Conservation (phyloP, 2,888 invertebrate species). For the Fissipunctia ypsillon region DNA sequence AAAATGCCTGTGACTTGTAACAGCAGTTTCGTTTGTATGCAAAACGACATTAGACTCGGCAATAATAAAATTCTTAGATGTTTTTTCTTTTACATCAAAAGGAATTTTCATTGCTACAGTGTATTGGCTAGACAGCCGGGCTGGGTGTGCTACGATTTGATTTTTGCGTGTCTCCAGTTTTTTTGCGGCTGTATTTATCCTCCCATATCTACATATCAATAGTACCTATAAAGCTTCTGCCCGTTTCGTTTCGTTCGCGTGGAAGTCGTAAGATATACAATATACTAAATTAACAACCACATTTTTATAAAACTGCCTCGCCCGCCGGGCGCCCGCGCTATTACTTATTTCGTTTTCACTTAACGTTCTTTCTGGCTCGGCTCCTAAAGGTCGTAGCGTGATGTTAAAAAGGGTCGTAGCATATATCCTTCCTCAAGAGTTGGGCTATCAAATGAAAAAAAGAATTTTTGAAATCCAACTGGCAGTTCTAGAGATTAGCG, state of each 20-base stretch:
- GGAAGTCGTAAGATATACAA: neutral
- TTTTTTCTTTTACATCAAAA: constrained; percentile 52
- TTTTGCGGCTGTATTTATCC: constrained; percentile 6
- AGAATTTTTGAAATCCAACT: neutral
- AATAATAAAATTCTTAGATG: constrained; percentile 58
- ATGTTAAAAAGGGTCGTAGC: too few species aligned
- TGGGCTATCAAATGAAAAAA: neutral
- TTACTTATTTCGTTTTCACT: neutral
- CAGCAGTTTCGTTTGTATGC: constrained; percentile 48
- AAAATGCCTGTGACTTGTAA: constrained; percentile 33
- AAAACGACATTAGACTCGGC: constrained; percentile 53
- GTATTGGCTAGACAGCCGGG: constrained; percentile 44
- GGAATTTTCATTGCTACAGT: constrained; percentile 31
- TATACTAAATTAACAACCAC: neutral
- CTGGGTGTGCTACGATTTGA: constrained; percentile 31
- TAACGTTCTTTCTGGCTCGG: neutral
- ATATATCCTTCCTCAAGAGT: neutral
- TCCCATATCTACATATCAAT: constrained; percentile 9
- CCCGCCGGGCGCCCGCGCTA: neutral
- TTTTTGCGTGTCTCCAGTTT: constrained; percentile 36
- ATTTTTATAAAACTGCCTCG: neutral
- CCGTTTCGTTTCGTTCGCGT: neutral
- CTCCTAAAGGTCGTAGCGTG: neutral
- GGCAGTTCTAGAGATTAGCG: neutral
- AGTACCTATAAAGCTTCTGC: neutral